These are phyloP conservation scores for Erpobdella octoculata DNA, from an alignment of 2,888 invertebrate species.

Conservation along the genomic window DNA sequence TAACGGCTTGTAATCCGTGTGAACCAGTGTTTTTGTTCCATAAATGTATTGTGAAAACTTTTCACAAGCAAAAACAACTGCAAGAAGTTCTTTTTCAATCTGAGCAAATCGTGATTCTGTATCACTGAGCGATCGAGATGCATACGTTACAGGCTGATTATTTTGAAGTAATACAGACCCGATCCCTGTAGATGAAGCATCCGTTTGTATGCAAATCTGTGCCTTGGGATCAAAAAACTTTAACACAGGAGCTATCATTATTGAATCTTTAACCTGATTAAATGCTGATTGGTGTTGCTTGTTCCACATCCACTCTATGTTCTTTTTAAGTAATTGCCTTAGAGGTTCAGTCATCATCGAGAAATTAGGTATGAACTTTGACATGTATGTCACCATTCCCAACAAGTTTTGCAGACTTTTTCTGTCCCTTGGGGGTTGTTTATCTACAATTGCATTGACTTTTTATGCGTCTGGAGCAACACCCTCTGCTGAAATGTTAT, in stretches of 20 bases:
- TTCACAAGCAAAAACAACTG: constrained; percentile 33
- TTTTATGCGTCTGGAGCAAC: constrained; percentile 33
- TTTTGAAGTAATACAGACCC: constrained; percentile 24
- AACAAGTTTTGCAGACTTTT: constrained; percentile 7
- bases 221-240: constrained; percentile 9
- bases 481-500: constrained; percentile 34
- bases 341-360: constrained; percentile 29
- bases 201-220: constrained; percentile 28
- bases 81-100: constrained; percentile 34
- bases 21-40: constrained; percentile 32
- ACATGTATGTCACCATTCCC: constrained; percentile 37
- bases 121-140: neutral
- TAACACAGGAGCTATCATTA: neutral
- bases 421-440: constrained; percentile 37
- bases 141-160: too few relatives aligned
- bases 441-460: constrained; percentile 36
- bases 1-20: constrained; percentile 35
- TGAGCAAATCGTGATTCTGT: neutral
- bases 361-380: constrained; percentile 38
- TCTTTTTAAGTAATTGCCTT: neutral
- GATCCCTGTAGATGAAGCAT: constrained; percentile 34
- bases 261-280: neutral
- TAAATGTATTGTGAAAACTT: constrained; percentile 35
- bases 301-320: constrained; percentile 7
- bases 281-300: neutral